phyloP scores from a whole-genome alignment of 2,888 invertebrate species.

The Anarsia innoxiella region DNA sequence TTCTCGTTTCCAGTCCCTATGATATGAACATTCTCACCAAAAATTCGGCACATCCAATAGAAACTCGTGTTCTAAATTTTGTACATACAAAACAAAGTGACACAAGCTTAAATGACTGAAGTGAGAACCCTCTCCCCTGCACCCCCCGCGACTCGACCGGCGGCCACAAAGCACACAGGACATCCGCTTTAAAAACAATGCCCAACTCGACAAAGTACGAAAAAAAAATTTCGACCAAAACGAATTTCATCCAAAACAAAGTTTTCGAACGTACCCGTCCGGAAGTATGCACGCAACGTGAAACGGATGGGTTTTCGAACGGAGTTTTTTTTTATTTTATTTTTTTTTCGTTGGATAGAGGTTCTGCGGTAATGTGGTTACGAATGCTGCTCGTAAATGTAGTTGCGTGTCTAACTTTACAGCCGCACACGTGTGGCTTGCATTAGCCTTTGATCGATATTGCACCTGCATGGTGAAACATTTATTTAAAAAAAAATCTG shows the following conservation, averaged over 20 bases:
- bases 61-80: too few species aligned
- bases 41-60: too few species aligned
- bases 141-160: not conserved
- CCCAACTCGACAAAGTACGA: conserved; percentile 4
- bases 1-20: too few species aligned
- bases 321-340: not conserved
- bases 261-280: conserved; percentile 7
- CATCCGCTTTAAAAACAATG: conserved; percentile 9
- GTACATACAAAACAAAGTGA: conserved; percentile 8
- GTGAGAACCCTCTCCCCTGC: not conserved
- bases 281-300: conserved; percentile 8
- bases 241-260: conserved; percentile 9
- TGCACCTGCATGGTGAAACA: too few species aligned
- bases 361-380: not conserved
- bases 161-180: conserved; percentile 7
- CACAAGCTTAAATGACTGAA: conserved; percentile 1
- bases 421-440: too few species aligned
- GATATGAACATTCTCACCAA: too few species aligned
- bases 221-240: conserved; percentile 8
- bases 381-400: not conserved
- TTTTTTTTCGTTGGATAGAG: not conserved
- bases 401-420: not conserved
- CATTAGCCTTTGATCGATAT: too few species aligned
- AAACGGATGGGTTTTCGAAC: conserved; percentile 4
- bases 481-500: too few species aligned